A percentile compares a stretch with the other conserved stretches of the same genome.
phyloP scores from a whole-genome alignment of 2,797 vertebrate genomes.

The Pampus argenteus region DNA sequence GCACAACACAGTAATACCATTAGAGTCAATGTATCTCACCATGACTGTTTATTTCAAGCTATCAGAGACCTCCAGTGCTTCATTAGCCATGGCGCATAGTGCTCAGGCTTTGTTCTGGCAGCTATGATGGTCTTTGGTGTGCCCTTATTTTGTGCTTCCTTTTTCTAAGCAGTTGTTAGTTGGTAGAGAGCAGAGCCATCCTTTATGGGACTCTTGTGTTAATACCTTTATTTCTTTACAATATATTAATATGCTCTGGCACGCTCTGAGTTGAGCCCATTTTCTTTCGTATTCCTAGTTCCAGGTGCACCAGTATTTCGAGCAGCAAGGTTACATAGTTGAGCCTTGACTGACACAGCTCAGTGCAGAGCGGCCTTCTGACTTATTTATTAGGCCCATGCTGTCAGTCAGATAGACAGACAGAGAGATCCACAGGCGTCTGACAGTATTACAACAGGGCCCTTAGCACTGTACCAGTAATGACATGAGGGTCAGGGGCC shows the following conservation, averaged over 20 bases:
- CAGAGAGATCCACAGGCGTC: constrained; percentile 12
- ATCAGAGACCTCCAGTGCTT: constrained; percentile 50
- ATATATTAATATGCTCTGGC: not conserved
- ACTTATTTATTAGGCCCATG: constrained; percentile 30
- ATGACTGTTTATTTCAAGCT: constrained; percentile 57
- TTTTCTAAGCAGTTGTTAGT: too few relatives aligned
- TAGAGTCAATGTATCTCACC: constrained; percentile 16
- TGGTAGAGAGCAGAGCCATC: too few relatives aligned
- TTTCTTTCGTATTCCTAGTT: constrained; percentile 9
- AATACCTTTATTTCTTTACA: not conserved
- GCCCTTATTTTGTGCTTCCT: too few relatives aligned
- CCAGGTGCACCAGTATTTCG: constrained; percentile 10
- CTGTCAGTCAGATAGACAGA: constrained; percentile 33
- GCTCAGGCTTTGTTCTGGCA: constrained; percentile 53
- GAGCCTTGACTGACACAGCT: constrained; percentile 16
- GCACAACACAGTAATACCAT: constrained; percentile 11
- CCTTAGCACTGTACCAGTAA: not conserved
- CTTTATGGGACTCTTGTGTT: not conserved
- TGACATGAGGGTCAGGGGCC: constrained; percentile 4
- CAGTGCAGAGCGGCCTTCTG: constrained; percentile 1
- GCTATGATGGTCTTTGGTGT: constrained; percentile 15
- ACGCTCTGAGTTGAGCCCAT: not conserved
- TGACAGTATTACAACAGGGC: not conserved
- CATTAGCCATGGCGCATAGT: constrained; percentile 47
- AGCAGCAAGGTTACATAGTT: not conserved